Conservation (phyloP, 92 coral and sea anemone genomes). For the Zoanthus solanderi region DNA sequence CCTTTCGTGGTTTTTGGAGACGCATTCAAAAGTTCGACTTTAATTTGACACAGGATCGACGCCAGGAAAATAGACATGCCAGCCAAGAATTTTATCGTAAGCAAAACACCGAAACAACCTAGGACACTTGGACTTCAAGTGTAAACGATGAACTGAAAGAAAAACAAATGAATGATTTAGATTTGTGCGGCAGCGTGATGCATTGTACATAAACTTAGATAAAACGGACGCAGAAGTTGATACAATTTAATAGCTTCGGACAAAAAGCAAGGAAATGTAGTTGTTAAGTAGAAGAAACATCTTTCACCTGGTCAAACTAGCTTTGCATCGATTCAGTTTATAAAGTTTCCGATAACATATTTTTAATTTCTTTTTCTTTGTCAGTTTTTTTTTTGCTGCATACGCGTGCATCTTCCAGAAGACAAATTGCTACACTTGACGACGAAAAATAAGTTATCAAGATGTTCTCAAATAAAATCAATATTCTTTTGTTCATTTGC, state of each 20-base stretch:
- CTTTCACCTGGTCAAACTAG: not conserved
- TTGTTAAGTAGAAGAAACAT: not conserved
- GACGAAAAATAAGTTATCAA: no score
- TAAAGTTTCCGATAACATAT: not conserved
- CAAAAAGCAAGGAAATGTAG: not conserved
- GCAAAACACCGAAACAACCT: not conserved
- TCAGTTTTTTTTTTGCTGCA: no score
- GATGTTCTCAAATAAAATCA: no score
- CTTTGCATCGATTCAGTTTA: not conserved
- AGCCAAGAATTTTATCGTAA: not conserved
- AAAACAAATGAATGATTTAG: not conserved
- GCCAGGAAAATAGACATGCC: not conserved
- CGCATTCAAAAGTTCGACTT: constrained; percentile 20
- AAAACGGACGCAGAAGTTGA: not conserved
- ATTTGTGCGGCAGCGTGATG: not conserved
- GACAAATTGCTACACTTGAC: no score
- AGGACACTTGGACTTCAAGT: not conserved
- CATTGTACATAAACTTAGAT: not conserved
- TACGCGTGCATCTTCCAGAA: no score
- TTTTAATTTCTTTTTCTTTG: no score
- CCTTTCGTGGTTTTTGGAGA: not conserved
- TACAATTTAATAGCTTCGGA: not conserved
- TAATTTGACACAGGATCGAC: not conserved
- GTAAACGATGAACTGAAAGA: not conserved
- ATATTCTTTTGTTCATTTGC: no score